phyloP scores from a whole-genome alignment of 2,888 invertebrate species.

The Microdon myrmicae region DNA sequence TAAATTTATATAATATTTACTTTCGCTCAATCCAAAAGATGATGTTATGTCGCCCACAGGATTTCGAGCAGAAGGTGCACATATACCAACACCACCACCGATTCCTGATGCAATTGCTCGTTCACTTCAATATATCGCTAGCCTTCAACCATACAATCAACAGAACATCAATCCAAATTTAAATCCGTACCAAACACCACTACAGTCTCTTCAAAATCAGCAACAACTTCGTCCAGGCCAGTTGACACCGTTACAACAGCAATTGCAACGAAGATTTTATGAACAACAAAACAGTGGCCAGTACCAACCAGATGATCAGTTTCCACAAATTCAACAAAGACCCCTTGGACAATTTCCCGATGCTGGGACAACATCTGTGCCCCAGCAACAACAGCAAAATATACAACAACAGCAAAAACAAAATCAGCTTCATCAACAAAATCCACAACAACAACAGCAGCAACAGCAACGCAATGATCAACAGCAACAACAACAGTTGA shows the following conservation, averaged over 20 bases:
- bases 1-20: background rate
- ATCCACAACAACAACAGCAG: constrained; percentile 56
- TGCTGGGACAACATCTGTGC: constrained; percentile 32
- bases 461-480: constrained; percentile 58
- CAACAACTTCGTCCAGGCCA: constrained; percentile 59
- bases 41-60: constrained; percentile 52
- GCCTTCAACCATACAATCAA: constrained; percentile 61
- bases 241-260: constrained; percentile 60
- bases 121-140: constrained; percentile 60
- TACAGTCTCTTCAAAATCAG: constrained; percentile 58
- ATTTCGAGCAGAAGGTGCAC: constrained; percentile 66
- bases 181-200: constrained; percentile 64
- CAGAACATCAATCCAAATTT: constrained; percentile 61
- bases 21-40: background rate
- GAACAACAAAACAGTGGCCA: constrained; percentile 60
- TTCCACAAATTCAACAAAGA: constrained; percentile 53
- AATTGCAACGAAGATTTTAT: constrained; percentile 57
- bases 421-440: constrained; percentile 53
- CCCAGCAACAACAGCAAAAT: constrained; percentile 51
- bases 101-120: constrained; percentile 61
- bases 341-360: constrained; percentile 40
- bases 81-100: constrained; percentile 64
- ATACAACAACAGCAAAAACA: constrained; percentile 54
- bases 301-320: constrained; percentile 61
- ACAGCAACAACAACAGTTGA: constrained; percentile 57